Conservation (phyloP, 37 sponge, comb jelly and placozoan species). For the Chondrilla cf. caribensis region DNA sequence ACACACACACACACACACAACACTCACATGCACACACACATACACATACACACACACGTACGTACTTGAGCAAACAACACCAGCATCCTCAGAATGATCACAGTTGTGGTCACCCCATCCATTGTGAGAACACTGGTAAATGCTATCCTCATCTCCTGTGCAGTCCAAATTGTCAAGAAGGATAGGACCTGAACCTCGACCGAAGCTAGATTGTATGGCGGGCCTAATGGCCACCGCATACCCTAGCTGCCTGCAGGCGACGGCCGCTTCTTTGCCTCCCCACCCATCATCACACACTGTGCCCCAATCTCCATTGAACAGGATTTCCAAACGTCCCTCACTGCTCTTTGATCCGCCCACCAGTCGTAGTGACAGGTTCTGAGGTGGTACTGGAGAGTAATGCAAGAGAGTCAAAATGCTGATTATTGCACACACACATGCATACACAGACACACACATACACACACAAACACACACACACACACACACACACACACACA, state of each 20-base stretch:
- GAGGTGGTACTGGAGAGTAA: too few species aligned
- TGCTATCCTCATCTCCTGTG: background rate
- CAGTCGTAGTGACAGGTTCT: too few species aligned
- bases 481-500: too few species aligned
- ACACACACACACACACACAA: too few species aligned
- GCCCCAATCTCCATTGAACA: constrained; percentile 15
- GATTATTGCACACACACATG: too few species aligned
- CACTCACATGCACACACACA: too few species aligned
- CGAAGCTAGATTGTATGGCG: background rate
- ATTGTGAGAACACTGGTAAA: background rate
- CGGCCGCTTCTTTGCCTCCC: constrained; percentile 11
- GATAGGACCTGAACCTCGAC: constrained; percentile 10
- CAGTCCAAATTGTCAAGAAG: constrained; percentile 22
- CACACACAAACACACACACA: too few species aligned
- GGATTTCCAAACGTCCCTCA: constrained; percentile 30
- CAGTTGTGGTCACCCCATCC: constrained; percentile 26
- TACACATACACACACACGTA: too few species aligned
- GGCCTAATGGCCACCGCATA: background rate
- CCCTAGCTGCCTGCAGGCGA: constrained; percentile 17
- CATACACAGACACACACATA: too few species aligned
- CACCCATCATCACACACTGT: constrained; percentile 21
- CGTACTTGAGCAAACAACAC: constrained; percentile 25
- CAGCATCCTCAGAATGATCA: constrained; percentile 28
- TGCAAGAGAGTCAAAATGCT: too few species aligned
- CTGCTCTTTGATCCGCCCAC: background rate